Percentiles rank a stretch among this genome's conserved stretches.
Evolutionary conservation across 23 tunicate genomes (phyloP).

Genomic region (Oikopleura vanhoeffeni): DNA sequence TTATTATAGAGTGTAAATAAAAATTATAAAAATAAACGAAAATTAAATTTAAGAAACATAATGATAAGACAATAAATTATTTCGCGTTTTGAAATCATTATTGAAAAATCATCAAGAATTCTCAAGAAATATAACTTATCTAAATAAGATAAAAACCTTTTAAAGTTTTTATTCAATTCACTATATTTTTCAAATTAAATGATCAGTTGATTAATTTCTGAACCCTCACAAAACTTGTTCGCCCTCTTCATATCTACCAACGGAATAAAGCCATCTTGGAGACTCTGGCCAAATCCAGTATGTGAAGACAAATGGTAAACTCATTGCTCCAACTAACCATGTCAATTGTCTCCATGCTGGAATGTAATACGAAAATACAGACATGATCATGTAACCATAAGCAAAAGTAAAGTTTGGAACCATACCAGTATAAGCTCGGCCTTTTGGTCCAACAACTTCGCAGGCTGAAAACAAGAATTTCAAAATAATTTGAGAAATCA

Average conservation of each 20-base stretch:
- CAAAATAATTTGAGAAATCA: neutral
- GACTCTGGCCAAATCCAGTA: conserved; percentile 8
- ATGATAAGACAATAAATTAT: neutral
- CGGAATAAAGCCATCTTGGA: conserved; percentile 2
- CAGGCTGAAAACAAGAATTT: neutral
- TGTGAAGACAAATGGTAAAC: neutral
- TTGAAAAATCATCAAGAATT: too few species aligned
- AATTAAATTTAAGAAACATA: neutral
- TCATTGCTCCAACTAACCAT: neutral
- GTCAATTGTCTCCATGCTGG: neutral
- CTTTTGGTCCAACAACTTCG: conserved; percentile 1
- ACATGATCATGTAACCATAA: neutral
- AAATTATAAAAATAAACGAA: too few species aligned
- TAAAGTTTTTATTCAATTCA: too few species aligned
- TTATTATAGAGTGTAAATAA: too few species aligned
- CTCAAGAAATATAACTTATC: too few species aligned
- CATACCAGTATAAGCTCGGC: neutral
- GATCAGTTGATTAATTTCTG: neutral
- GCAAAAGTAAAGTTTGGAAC: neutral
- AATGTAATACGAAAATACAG: neutral
- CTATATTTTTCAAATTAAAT: too few species aligned
- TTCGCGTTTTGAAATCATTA: too few species aligned
- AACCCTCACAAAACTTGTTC: neutral
- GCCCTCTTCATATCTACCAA: neutral
- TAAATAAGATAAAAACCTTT: too few species aligned